Evolutionary conservation across 1,140 invertebrate genomes (phyloP).

Genomic region (Eumeta japonica): DNA sequence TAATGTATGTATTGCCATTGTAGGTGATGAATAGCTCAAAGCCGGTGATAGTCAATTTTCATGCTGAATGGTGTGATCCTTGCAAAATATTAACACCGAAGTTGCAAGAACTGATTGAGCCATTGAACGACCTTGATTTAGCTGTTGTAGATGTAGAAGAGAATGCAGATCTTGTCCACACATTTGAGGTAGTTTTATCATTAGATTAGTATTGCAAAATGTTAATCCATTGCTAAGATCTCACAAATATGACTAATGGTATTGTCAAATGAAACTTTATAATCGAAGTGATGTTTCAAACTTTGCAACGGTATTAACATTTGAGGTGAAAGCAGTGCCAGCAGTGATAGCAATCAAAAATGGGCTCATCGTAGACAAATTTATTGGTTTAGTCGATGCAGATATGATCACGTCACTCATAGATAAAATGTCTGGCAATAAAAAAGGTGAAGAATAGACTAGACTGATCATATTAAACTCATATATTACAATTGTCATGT

Average conservation of each 20-base stretch:
- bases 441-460: conserved; percentile 30
- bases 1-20: conserved; percentile 5
- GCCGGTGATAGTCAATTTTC: conserved; percentile 84
- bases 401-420: conserved; percentile 82
- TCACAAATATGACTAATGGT: no score
- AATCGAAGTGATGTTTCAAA: neutral
- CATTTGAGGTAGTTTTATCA: conserved; percentile 38
- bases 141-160: conserved; percentile 92
- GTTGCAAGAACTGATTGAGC: conserved; percentile 78
- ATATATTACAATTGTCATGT: no score
- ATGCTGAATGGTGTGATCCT: conserved; percentile 92
- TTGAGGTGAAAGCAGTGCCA: conserved; percentile 85
- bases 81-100: conserved; percentile 93
- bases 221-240: no score
- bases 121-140: conserved; percentile 76
- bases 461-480: no score
- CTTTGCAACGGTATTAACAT: no score
- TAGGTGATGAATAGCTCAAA: conserved; percentile 78
- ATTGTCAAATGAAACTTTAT: no score
- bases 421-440: conserved; percentile 65
- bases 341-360: conserved; percentile 86
- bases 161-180: conserved; percentile 71
- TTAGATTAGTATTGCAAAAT: neutral
- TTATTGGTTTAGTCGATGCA: conserved; percentile 85
- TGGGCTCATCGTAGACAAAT: conserved; percentile 87